Evolutionary conservation across 53 echinoderm and acorn worm genomes (phyloP), one percentile per base, ranked within the genome.

Genomic region (Zoroaster sp.): DNA sequence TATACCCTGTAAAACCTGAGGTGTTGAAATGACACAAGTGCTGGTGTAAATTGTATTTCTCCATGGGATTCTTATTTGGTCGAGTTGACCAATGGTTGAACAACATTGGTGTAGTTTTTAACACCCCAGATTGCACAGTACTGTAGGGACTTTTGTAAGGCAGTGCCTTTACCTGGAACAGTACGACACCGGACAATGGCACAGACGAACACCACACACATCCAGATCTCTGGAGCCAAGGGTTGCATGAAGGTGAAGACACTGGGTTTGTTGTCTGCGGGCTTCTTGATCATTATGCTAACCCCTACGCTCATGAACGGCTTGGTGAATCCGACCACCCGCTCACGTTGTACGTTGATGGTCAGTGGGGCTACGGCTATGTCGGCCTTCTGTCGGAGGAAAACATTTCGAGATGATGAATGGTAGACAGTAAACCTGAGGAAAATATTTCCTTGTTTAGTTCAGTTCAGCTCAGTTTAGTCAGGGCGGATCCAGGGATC

Each of bases 281-380:
- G 91, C 73, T 93, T 99, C 94, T 94, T 99, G 66, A 95, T 74
- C 99, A 99, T 99, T 47, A 99, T 99, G 71, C 99, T 96, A 41
- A 99, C 93, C 2, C 99, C 99, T 20, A 96, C 86, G 52, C 91
- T 96, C 99, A 99, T 99, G 83, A 92, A 99, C 3, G 99, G 99
- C 76, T 95, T 99, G 53, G 99, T 99, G 90, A 99, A 99, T 5
- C 89, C 94, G 0, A 99, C 88, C 17, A 83, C 93, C 9, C 90
- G 87, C 75, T 99, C 95, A 32, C 99, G 89, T 80, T 94, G 79
- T 3, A 93, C 91, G 46, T 86, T 93, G 63, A 99, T 99, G 25
- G 99, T 99, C 46, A 99, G 71, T 8, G 89, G 91, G 35, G 99
- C 99, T 4, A 93, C 96, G 2, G 96, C 94, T 17, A 99, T 89